A percentile compares a stretch with the other conserved stretches of the same genome.
Conservation (phyloP, 2,113 vertebrate species). For the Callorhinus ursinus region DNA sequence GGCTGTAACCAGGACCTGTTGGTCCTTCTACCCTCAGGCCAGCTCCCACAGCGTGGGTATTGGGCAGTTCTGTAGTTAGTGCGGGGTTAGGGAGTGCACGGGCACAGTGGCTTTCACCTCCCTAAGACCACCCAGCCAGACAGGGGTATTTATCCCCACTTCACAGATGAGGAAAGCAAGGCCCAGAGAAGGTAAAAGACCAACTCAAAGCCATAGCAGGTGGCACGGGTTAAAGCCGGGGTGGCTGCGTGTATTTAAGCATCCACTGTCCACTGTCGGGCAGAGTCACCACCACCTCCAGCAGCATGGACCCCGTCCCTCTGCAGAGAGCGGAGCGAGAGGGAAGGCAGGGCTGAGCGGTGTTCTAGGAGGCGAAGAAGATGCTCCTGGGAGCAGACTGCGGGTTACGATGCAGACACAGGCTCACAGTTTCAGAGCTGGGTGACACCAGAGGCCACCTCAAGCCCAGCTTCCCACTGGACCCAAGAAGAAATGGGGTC, state of each 20-base stretch:
- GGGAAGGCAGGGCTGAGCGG: neutral
- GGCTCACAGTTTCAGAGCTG: neutral
- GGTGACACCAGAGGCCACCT: neutral
- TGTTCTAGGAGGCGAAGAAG: neutral
- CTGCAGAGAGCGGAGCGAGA: neutral
- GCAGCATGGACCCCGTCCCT: neutral
- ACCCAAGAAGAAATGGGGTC: neutral
- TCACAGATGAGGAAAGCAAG: neutral
- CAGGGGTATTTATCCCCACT: neutral
- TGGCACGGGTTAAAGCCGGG: too few relatives aligned
- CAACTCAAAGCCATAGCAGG: neutral
- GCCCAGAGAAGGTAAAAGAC: neutral
- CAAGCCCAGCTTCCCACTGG: neutral
- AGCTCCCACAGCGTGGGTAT: neutral
- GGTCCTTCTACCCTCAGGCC: neutral
- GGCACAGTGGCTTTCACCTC: neutral
- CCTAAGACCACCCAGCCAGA: neutral
- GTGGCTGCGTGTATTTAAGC: neutral
- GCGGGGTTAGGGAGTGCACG: neutral
- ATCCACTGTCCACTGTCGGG: too few relatives aligned
- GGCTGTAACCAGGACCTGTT: neutral
- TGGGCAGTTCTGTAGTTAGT: neutral
- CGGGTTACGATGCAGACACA: neutral
- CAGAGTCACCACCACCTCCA: too few relatives aligned
- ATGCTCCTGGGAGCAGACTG: neutral